Conservation (phyloP, 2,888 invertebrate species). For the Tipula lateralis region DNA sequence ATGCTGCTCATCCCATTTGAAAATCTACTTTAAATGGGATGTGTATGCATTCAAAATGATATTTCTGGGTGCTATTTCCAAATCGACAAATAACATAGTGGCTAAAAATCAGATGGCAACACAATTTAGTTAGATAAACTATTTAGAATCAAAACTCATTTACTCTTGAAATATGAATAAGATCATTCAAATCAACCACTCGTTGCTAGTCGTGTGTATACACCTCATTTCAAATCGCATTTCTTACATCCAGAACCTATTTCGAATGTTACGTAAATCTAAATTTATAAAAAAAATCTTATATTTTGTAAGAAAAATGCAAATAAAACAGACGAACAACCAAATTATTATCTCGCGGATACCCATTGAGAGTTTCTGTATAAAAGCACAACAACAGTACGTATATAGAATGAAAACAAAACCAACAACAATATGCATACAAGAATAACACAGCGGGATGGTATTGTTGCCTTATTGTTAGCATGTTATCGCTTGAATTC, state of each 20-base stretch:
- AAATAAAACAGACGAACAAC: neutral
- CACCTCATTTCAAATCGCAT: no score
- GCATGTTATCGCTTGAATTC: conserved; percentile 49
- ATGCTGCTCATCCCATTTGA: no score
- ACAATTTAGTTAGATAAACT: no score
- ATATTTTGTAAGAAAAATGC: neutral
- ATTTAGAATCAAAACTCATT: no score
- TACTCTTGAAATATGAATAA: no score
- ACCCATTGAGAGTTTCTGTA: neutral
- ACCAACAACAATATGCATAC: neutral
- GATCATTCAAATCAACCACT: no score
- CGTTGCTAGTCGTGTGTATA: no score
- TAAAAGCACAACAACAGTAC: neutral
- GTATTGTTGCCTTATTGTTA: conserved; percentile 51
- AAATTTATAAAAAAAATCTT: neutral
- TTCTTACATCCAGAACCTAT: neutral
- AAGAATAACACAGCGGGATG: conserved; percentile 44
- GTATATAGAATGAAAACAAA: neutral
- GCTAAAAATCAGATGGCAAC: no score
- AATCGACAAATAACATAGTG: no score
- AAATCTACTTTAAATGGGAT: no score
- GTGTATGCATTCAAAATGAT: no score
- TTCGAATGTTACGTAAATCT: neutral
- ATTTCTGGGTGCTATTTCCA: no score
- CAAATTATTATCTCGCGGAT: neutral